Evolutionary conservation across 53 echinoderm and acorn worm species (phyloP).

Genomic region (Crossaster papposus): DNA sequence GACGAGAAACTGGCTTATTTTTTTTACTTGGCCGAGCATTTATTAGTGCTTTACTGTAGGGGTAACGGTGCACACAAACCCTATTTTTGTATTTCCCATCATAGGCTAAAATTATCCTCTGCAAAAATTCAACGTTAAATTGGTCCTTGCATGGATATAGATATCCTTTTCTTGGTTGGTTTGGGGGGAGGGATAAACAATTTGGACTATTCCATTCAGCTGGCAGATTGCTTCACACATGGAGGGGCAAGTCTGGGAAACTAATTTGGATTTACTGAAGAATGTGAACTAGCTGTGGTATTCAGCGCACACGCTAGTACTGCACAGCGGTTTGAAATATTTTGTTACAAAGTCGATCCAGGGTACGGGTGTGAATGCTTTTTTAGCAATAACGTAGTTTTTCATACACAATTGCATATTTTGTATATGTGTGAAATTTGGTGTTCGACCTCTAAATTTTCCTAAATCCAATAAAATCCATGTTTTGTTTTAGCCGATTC

Average conservation of each 20-base stretch:
- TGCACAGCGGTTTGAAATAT: background rate
- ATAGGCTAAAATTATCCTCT: no score
- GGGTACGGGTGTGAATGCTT: background rate
- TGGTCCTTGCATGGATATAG: background rate
- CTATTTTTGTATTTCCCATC: no score
- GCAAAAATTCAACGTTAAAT: no score
- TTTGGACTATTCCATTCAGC: background rate
- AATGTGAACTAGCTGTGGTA: slow-evolving; percentile 35
- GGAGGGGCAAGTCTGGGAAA: slow-evolving; percentile 14
- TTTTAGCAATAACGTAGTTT: background rate
- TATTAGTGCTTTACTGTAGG: no score
- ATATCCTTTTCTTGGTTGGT: background rate
- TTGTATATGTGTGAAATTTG: no score
- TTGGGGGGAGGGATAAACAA: background rate
- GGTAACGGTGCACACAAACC: no score
- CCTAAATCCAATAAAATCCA: no score
- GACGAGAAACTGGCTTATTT: no score
- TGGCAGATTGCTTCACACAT: background rate
- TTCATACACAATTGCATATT: no score
- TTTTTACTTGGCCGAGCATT: no score
- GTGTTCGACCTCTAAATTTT: no score
- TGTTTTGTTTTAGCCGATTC: no score
- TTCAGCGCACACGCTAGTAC: background rate
- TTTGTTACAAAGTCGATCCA: background rate
- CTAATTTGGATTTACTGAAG: slow-evolving; percentile 39